Conservation (phyloP, 2,888 invertebrate species). For the Chrysotoxum bicinctum region DNA sequence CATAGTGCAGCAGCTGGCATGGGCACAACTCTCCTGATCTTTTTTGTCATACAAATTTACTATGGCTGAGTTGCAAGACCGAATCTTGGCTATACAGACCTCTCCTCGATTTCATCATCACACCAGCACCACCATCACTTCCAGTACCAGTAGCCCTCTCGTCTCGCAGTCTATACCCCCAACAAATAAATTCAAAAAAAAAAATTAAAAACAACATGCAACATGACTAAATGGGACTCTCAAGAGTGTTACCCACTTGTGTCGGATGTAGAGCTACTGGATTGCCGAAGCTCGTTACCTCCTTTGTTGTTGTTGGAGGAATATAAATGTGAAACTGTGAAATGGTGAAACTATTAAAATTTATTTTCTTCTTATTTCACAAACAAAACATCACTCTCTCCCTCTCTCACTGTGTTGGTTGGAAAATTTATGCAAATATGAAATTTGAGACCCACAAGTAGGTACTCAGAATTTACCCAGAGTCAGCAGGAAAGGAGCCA, state of each 20-base stretch:
- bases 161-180: not conserved
- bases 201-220: conserved; percentile 39
- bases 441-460: conserved; percentile 52
- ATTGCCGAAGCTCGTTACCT: conserved; percentile 28
- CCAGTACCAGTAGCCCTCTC: conserved; percentile 10
- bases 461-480: conserved; percentile 30
- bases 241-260: conserved; percentile 50
- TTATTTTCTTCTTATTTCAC: conserved; percentile 16
- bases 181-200: conserved; percentile 3
- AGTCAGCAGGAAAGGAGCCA: conserved; percentile 14
- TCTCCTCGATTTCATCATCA: conserved; percentile 51
- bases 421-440: conserved; percentile 64
- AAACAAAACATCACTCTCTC: not conserved
- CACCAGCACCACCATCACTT: conserved; percentile 21
- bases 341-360: conserved; percentile 43
- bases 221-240: conserved; percentile 60
- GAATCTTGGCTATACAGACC: conserved; percentile 5
- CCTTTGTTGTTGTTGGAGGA: conserved; percentile 13
- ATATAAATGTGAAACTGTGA: conserved; percentile 29
- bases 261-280: conserved; percentile 33
- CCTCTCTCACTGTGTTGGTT: not conserved
- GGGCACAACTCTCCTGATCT: conserved; percentile 12
- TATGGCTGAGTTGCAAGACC: not conserved
- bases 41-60: conserved; percentile 27
- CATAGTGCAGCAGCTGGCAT: conserved; percentile 22